Base-by-base conservation (phyloP, 1,140 invertebrate genomes). In the Drosophila dunni region DNA sequence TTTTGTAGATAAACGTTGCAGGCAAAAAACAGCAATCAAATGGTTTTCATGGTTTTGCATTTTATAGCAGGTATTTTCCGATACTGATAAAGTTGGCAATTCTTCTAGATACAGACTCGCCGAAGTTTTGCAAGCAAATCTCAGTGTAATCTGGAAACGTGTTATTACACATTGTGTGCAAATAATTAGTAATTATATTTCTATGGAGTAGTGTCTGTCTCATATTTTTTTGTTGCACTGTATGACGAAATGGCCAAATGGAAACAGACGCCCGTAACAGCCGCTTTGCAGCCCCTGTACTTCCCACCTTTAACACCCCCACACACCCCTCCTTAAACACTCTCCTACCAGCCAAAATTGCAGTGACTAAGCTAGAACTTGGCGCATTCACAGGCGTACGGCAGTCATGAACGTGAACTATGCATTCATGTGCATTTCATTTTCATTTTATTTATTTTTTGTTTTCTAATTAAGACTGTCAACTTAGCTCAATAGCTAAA, bases 31-130 rank as follows among this genome's bases (percentile, higher is more conserved):
- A 60, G 57, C 46, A 74, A 77, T 63, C 56, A 69, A 48, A 64
- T 24, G 50, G 33, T 71, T 60, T 72, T 62, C 36, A 48, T 11
- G 17, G 40, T n/a, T 42, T 65, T 50, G 15, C 60, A 66, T 46
- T 73, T 77, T 77, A 62, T 75, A 42, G 9, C 60, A 85, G 64
- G 67, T 85, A 68, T 76, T 81, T 80, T 64, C 78, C 60, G 56
- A 74, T 48, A 62, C 33, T 61, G 73, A 81, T 73, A 81, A 54
- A 58, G 62, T 53, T 56, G 15, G 15, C 45, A 50, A 71, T 67
- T 5, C 6, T 60, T 48, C 29, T 20, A n/a, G n/a, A 7, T 34
- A 20, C 46, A 57, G 29, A 15, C 24, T 15, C 20, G 51, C 44
- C 34, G 8, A 33, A 40, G 36, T 24, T 34, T 56, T 46, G 42